Evolutionary conservation across 2,113 vertebrate genomes (phyloP).

Genomic region (Lathamus discolor): DNA sequence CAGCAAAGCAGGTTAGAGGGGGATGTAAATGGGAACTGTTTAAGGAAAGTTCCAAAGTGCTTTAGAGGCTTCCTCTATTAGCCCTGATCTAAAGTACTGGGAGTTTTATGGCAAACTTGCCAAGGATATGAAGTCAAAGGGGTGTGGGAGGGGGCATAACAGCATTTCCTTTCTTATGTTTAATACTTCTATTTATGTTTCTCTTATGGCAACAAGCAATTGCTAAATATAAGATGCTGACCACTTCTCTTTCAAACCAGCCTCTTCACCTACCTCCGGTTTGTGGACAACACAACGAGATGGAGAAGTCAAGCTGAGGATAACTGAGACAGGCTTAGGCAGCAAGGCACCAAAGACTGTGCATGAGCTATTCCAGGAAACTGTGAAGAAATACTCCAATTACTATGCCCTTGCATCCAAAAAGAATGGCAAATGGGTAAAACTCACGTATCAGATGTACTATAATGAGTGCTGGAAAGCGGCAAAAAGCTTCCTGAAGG

Average conservation of each 20-base stretch:
- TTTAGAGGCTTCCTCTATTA: not conserved
- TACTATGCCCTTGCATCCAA: conserved; percentile 81
- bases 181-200: not conserved
- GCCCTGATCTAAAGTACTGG: not conserved
- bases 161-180: not conserved
- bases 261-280: not conserved
- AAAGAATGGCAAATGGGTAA: conserved; percentile 72
- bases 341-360: conserved; percentile 81
- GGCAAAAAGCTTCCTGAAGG: conserved; percentile 90
- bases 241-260: not conserved
- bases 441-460: conserved; percentile 82
- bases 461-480: conserved; percentile 82
- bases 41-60: not conserved
- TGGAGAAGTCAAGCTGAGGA: conserved; percentile 82
- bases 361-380: conserved; percentile 75
- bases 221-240: not conserved
- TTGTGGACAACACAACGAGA: conserved; percentile 80
- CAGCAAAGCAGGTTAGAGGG: not conserved
- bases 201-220: not conserved
- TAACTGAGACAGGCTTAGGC: conserved; percentile 73
- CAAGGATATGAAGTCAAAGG: not conserved
- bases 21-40: not conserved
- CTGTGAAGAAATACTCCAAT: conserved; percentile 70
- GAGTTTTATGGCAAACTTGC: not conserved
- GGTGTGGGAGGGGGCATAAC: accelerated